phyloP scores from a whole-genome alignment of 2,797 vertebrate genomes.

The Scomberomorus guttatus region DNA sequence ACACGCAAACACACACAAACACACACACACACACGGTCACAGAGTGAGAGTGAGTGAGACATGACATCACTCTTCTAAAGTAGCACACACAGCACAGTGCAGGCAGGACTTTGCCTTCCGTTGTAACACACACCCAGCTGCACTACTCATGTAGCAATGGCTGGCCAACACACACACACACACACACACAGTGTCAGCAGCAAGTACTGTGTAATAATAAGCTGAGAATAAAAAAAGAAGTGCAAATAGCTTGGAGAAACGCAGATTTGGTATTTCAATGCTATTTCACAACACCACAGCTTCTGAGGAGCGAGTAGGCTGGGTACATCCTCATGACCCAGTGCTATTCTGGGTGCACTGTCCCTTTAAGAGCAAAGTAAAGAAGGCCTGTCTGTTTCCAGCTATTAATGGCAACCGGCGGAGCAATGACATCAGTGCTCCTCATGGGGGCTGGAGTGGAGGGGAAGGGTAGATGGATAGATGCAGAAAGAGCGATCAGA shows the following conservation, averaged over 20 bases:
- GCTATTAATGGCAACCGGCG: slow-evolving; percentile 82
- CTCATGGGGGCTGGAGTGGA: slow-evolving; percentile 63
- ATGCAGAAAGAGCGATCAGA: slow-evolving; percentile 52
- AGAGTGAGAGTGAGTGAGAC: slow-evolving; percentile 78
- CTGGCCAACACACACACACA: slow-evolving; percentile 41
- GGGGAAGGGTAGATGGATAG: slow-evolving; percentile 41
- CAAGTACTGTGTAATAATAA: slow-evolving; percentile 15
- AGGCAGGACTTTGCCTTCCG: slow-evolving; percentile 69
- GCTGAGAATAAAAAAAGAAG: slow-evolving; percentile 9
- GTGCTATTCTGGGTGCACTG: slow-evolving; percentile 66
- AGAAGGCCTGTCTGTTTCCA: slow-evolving; percentile 82
- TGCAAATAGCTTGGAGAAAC: not conserved
- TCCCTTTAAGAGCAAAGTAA: slow-evolving; percentile 81
- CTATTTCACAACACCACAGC: slow-evolving; percentile 24
- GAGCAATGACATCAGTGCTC: slow-evolving; percentile 86
- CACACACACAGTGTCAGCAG: slow-evolving; percentile 24
- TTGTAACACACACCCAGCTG: slow-evolving; percentile 72
- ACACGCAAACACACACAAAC: slow-evolving; percentile 34
- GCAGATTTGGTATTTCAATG: not conserved
- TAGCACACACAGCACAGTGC: slow-evolving; percentile 72
- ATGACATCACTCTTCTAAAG: slow-evolving; percentile 83
- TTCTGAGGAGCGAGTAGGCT: not conserved
- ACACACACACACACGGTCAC: slow-evolving; percentile 29
- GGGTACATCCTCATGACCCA: slow-evolving; percentile 41
- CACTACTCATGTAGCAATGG: slow-evolving; percentile 60